Percentiles rank a stretch among this genome's conserved stretches.
Evolutionary conservation across 2,113 vertebrate species (phyloP).

Genomic region (Dendrocopos noguchii): DNA sequence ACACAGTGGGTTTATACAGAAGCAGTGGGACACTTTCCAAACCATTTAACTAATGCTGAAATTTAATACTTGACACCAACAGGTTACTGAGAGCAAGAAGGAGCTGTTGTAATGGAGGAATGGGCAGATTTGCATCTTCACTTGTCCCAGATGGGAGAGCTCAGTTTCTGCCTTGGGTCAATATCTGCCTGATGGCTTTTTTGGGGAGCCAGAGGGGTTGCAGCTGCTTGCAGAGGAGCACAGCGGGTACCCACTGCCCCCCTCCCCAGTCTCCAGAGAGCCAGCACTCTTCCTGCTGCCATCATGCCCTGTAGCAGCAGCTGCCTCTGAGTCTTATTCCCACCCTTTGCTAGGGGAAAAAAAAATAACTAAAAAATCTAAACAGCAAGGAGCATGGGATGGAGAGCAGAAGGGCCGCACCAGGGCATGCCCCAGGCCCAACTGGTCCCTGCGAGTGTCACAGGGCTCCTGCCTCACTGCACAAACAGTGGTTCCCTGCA

Average conservation of each 20-base stretch:
- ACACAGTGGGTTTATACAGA: slow-evolving; percentile 52
- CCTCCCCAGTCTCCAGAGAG: background rate
- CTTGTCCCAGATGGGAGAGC: background rate
- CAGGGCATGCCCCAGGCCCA: background rate
- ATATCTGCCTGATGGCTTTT: background rate
- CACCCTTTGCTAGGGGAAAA: background rate
- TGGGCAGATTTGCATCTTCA: background rate
- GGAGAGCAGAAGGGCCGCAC: background rate
- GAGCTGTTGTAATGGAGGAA: background rate
- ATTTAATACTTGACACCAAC: slow-evolving; percentile 32
- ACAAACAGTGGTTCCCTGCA: fast-evolving
- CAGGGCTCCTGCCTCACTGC: background rate
- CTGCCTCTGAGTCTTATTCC: background rate
- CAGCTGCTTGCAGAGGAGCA: background rate
- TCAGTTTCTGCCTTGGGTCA: background rate
- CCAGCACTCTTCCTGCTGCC: background rate
- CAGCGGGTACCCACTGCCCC: fast-evolving
- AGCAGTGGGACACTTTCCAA: slow-evolving; percentile 61
- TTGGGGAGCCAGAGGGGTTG: background rate
- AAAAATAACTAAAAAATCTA: background rate
- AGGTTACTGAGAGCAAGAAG: slow-evolving; percentile 38
- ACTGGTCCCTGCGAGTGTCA: fast-evolving
- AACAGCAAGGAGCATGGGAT: background rate
- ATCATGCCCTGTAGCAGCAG: background rate
- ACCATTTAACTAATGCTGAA: slow-evolving; percentile 59